phyloP scores from a whole-genome alignment of 2,888 invertebrate species.

The Athalia rosae region DNA sequence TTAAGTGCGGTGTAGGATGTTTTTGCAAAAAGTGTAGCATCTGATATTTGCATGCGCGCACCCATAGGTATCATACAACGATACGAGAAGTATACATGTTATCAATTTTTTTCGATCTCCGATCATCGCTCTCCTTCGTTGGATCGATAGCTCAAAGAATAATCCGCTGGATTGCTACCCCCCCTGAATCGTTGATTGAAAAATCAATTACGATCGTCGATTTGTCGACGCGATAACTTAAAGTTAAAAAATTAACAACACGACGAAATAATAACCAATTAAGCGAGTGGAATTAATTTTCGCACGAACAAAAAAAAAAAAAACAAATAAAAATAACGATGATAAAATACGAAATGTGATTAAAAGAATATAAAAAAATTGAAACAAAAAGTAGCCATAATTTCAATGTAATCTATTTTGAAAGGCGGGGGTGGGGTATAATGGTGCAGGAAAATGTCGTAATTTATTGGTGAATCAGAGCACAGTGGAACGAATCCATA shows the following conservation, averaged over 20 bases:
- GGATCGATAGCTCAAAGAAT: not conserved
- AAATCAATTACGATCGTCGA: constrained; percentile 15
- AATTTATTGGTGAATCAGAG: constrained; percentile 71
- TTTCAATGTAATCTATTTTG: constrained; percentile 40
- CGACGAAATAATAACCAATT: constrained; percentile 21
- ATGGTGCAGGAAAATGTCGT: constrained; percentile 67
- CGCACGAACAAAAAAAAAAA: not conserved
- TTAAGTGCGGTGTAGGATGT: constrained; percentile 61
- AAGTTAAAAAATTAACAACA: constrained; percentile 3
- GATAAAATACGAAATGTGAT: not conserved
- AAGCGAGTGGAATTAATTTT: constrained; percentile 30
- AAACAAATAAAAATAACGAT: not conserved
- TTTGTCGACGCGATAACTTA: not conserved
- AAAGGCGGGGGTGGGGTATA: constrained; percentile 6
- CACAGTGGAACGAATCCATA: constrained; percentile 71
- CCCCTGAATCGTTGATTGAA: not conserved
- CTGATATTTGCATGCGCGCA: not conserved
- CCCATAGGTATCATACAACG: not conserved
- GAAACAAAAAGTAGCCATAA: constrained; percentile 24
- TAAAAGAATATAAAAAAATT: not conserved
- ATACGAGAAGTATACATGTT: not conserved
- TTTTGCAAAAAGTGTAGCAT: constrained; percentile 21
- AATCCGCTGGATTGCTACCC: not conserved
- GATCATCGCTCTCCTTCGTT: constrained; percentile 7
- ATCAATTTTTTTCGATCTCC: not conserved